Evolutionary conservation across 1,140 invertebrate genomes (phyloP).

Genomic region (Bombus difficillimus): DNA sequence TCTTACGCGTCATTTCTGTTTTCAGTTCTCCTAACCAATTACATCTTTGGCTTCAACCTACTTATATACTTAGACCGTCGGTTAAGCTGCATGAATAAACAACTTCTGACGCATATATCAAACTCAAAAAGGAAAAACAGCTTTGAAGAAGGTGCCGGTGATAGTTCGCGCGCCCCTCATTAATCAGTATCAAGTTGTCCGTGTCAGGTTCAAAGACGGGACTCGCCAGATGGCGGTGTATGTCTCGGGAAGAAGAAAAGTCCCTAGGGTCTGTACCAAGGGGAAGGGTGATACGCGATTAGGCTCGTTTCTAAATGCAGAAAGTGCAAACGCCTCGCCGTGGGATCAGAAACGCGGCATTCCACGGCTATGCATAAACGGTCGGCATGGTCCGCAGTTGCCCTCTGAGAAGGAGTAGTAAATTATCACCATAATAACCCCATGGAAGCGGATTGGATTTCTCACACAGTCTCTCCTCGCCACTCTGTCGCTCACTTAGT

Average conservation of each 20-base stretch:
- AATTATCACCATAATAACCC: conserved; percentile 79
- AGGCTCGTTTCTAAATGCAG: conserved; percentile 62
- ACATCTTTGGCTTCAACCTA: too few relatives aligned
- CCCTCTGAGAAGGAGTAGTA: conserved; percentile 71
- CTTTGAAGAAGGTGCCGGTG: background rate
- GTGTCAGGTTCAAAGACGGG: background rate
- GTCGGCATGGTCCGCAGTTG: conserved; percentile 56
- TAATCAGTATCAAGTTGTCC: conserved; percentile 38
- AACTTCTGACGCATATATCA: background rate
- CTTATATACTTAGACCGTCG: background rate
- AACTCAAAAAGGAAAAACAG: background rate
- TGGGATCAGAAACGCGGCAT: conserved; percentile 63
- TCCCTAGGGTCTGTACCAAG: conserved; percentile 30
- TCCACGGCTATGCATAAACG: conserved; percentile 72
- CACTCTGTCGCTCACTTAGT: conserved; percentile 32
- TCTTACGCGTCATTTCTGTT: background rate
- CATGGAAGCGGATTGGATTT: conserved; percentile 77
- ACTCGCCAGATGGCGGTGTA: background rate
- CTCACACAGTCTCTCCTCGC: conserved; percentile 68
- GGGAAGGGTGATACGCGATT: conserved; percentile 27
- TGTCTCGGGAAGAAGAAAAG: conserved; percentile 7
- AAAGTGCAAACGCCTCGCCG: conserved; percentile 64
- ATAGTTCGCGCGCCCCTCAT: conserved; percentile 9
- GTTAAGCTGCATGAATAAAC: background rate
- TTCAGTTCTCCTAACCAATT: background rate